phyloP scores from a whole-genome alignment of 1,140 invertebrate species.

The Neotoxoptera formosana region DNA sequence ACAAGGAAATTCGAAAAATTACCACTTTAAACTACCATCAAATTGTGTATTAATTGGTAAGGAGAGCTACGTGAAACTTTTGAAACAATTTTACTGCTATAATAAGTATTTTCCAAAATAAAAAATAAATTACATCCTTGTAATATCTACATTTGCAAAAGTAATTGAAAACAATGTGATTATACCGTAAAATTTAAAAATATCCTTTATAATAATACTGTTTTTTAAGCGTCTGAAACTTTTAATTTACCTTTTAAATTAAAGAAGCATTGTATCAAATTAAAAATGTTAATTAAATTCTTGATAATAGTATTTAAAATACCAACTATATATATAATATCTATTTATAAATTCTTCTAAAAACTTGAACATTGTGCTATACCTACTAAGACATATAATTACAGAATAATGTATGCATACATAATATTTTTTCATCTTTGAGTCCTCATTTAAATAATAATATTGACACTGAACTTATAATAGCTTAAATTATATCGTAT shows the following conservation, averaged over 20 bases:
- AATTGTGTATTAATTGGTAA: background rate
- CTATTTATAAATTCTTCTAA: background rate
- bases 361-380: background rate
- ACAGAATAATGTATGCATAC: background rate
- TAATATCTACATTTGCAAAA: background rate
- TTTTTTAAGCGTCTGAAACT: background rate
- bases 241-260: conserved; percentile 24
- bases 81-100: background rate
- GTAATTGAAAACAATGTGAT: background rate
- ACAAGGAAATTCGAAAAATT: background rate
- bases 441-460: background rate
- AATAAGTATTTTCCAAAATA: background rate
- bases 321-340: background rate
- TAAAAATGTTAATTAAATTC: conserved; percentile 27
- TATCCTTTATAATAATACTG: background rate
- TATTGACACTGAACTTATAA: background rate
- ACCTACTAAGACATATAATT: background rate
- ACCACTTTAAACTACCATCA: background rate
- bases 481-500: too few species aligned
- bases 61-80: background rate
- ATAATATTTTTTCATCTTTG: too few species aligned
- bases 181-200: background rate
- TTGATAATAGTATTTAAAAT: background rate
- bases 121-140: background rate
- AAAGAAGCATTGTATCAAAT: background rate